Percentiles rank a stretch among this genome's conserved stretches.
phyloP scores from a whole-genome alignment of 2,797 vertebrate genomes.

The Amazona ochrocephala region DNA sequence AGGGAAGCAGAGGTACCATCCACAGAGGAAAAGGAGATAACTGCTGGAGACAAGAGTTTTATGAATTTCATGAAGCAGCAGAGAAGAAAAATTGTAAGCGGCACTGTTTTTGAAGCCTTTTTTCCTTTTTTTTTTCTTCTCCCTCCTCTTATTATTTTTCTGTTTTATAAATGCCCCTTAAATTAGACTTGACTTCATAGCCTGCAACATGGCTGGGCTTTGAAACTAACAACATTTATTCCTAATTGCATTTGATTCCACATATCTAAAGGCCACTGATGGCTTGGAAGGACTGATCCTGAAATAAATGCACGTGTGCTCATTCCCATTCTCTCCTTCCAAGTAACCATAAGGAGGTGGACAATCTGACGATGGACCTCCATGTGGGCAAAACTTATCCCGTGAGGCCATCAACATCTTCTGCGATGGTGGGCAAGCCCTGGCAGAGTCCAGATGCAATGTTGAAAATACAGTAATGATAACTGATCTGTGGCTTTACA shows the following conservation, averaged over 20 bases:
- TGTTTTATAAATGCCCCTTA: not conserved
- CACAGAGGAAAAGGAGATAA: not conserved
- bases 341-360: too few relatives aligned
- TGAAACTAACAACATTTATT: not conserved
- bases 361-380: not conserved
- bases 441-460: not conserved
- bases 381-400: rapidly evolving
- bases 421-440: not conserved
- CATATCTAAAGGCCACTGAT: not conserved
- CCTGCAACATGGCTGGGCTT: not conserved
- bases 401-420: not conserved
- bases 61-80: not conserved
- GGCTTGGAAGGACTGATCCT: not conserved
- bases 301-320: rapidly evolving
- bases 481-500: not conserved
- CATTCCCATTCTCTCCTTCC: not conserved
- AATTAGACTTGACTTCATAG: not conserved
- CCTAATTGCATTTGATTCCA: not conserved
- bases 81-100: not conserved
- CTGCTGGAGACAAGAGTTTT: not conserved
- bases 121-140: too few relatives aligned
- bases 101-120: not conserved
- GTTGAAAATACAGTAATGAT: not conserved
- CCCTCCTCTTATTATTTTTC: not conserved
- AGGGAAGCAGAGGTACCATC: not conserved